Conservation (phyloP, 2,113 vertebrate species). For the Mystacornis crossleyi region DNA sequence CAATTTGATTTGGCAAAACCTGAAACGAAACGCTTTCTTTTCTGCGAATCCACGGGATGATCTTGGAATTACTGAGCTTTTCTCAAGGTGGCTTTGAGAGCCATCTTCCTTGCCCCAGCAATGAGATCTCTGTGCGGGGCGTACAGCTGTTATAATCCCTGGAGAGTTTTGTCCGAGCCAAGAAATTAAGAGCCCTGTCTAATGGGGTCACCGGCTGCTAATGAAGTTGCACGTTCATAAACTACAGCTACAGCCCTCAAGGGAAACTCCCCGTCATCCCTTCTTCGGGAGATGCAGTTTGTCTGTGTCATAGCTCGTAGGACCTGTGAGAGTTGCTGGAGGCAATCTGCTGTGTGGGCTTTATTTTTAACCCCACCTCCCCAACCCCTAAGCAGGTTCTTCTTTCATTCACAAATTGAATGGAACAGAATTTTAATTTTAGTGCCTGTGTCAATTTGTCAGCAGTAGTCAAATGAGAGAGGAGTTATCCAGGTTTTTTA, state of each 20-base stretch:
- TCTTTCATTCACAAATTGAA: constrained; percentile 63
- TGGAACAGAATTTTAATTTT: constrained; percentile 32
- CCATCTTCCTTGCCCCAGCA: background rate
- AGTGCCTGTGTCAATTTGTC: constrained; percentile 38
- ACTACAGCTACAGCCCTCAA: constrained; percentile 27
- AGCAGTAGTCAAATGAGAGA: background rate
- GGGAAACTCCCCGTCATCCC: background rate
- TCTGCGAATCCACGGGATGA: background rate
- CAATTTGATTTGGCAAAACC: background rate
- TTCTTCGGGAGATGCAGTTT: background rate
- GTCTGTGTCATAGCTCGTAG: background rate
- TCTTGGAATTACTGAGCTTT: background rate
- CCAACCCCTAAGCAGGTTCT: background rate
- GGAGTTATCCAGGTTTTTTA: constrained; percentile 21
- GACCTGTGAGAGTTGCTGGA: background rate
- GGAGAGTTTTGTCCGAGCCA: constrained; percentile 1
- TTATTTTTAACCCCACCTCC: background rate
- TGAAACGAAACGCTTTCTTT: background rate
- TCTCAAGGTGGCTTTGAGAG: constrained; percentile 41
- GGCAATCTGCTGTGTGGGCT: background rate
- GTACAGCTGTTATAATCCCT: background rate
- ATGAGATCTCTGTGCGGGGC: background rate
- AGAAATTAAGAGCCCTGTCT: constrained; percentile 17
- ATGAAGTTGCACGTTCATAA: constrained; percentile 40
- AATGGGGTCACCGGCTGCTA: constrained; percentile 34